Evolutionary conservation across 1,140 invertebrate species (phyloP).

Genomic region (Diorhabda sublineata): DNA sequence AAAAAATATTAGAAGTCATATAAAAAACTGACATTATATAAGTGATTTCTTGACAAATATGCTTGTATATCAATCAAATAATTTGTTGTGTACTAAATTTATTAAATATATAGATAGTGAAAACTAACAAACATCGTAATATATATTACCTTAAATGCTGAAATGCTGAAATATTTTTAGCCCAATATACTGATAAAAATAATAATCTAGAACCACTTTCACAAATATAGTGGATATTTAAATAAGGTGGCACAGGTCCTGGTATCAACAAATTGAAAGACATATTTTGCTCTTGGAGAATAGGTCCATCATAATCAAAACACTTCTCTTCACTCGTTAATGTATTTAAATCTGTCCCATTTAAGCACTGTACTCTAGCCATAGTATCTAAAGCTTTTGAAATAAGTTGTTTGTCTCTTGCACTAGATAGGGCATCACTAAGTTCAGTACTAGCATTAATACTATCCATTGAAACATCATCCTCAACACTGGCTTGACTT

Average conservation of each 20-base stretch:
- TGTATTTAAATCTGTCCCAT: conserved; percentile 35
- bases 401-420: conserved; percentile 65
- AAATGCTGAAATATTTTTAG: conserved; percentile 77
- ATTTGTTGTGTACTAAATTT: too few relatives aligned
- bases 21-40: too few relatives aligned
- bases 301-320: conserved; percentile 53
- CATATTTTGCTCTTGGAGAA: conserved; percentile 65
- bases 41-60: too few relatives aligned
- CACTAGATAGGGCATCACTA: conserved; percentile 56
- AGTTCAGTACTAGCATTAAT: conserved; percentile 55
- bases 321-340: conserved; percentile 37
- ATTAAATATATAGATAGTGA: too few relatives aligned
- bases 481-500: conserved; percentile 54
- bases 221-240: conserved; percentile 87
- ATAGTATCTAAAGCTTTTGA: conserved; percentile 73
- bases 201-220: conserved; percentile 85
- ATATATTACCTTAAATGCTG: conserved; percentile 65
- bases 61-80: too few relatives aligned
- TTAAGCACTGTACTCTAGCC: conserved; percentile 53
- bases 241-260: conserved; percentile 71
- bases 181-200: conserved; percentile 86
- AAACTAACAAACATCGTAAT: too few relatives aligned
- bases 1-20: too few relatives aligned
- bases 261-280: conserved; percentile 79
- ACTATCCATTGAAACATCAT: conserved; percentile 56